Conservation (phyloP, 2,888 invertebrate genomes). For the Heliconius cydno region DNA sequence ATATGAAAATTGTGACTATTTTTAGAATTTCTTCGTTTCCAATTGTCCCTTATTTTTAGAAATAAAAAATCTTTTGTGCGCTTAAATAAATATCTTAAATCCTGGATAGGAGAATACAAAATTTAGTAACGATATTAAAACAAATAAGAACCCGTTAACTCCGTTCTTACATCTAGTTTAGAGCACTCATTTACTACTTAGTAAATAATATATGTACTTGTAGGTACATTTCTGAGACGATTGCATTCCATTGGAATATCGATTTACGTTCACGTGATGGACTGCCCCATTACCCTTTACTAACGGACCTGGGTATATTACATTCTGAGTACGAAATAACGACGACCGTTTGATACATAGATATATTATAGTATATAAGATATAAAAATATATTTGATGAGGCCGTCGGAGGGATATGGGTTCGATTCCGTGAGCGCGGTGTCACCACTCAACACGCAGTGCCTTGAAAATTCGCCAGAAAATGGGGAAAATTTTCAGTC, state of each 20-base stretch:
- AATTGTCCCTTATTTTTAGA: too few relatives aligned
- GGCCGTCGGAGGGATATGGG: too few relatives aligned
- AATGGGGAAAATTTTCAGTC: too few relatives aligned
- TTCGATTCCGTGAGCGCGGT: too few relatives aligned
- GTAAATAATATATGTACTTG: background rate
- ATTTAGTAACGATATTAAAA: background rate
- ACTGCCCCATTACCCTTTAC: background rate
- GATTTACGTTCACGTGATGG: slow-evolving; percentile 19
- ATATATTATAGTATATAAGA: background rate
- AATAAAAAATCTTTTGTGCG: too few relatives aligned
- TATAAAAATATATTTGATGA: background rate
- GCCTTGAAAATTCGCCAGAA: too few relatives aligned
- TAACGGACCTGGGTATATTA: slow-evolving; percentile 9
- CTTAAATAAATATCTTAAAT: too few relatives aligned
- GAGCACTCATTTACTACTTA: background rate
- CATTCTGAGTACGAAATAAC: slow-evolving; percentile 20
- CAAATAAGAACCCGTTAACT: background rate
- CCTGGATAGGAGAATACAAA: background rate
- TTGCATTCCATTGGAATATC: slow-evolving; percentile 13
- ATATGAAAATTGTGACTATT: too few relatives aligned
- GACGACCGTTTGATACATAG: background rate
- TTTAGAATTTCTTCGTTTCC: too few relatives aligned
- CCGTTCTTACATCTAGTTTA: background rate
- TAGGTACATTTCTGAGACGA: background rate
- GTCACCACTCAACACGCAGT: too few relatives aligned